These are phyloP conservation scores for Zapornia atra DNA, from an alignment of 2,113 vertebrate species.

Conservation along the genomic window DNA sequence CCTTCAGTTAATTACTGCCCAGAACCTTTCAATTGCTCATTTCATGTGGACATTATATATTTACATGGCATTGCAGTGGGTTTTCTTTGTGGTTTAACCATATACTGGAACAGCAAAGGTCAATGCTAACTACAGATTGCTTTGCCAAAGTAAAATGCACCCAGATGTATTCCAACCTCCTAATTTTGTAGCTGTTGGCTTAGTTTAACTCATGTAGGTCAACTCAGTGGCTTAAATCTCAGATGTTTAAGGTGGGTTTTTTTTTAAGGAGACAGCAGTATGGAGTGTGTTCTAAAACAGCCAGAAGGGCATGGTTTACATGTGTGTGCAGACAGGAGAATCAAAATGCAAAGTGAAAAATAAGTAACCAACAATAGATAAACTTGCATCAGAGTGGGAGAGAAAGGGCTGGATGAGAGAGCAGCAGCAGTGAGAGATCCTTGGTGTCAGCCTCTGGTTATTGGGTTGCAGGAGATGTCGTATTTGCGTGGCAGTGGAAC, in stretches of 20 bases:
- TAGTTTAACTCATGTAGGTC: not conserved
- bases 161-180: not conserved
- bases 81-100: constrained; percentile 57
- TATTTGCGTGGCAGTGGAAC: not conserved
- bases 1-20: constrained; percentile 30
- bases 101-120: constrained; percentile 28
- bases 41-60: constrained; percentile 58
- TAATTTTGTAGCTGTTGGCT: constrained; percentile 25
- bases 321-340: not conserved
- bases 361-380: not conserved
- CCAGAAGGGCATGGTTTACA: not conserved
- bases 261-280: not conserved
- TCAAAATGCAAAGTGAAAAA: not conserved
- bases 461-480: not conserved
- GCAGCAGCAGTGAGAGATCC: not conserved
- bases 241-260: not conserved
- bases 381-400: not conserved
- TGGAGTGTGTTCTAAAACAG: not conserved
- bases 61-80: constrained; percentile 37
- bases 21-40: constrained; percentile 32
- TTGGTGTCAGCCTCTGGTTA: not conserved
- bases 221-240: not conserved
- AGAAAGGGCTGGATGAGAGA: not conserved
- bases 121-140: constrained; percentile 63
- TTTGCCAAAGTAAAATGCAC: constrained; percentile 21